These are phyloP conservation scores for Bufo bufo DNA, from an alignment of 2,113 vertebrate genomes.

Conservation along the genomic window DNA sequence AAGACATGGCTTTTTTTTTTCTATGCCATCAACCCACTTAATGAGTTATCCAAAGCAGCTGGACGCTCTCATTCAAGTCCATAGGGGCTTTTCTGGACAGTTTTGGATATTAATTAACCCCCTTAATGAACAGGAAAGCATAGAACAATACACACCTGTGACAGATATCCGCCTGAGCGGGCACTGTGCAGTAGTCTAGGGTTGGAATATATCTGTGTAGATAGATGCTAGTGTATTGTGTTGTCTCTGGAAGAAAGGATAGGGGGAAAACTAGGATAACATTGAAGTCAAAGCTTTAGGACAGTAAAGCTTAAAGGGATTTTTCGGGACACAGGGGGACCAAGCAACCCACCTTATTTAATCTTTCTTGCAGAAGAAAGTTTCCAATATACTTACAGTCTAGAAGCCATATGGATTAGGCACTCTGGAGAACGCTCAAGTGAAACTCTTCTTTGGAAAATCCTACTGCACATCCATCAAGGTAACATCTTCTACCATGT, in stretches of 20 bases:
- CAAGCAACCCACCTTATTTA: too few species aligned
- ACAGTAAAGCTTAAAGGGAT: too few species aligned
- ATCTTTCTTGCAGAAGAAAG: too few species aligned
- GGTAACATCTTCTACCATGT: too few species aligned
- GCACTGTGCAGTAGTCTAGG: not conserved
- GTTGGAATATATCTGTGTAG: not conserved
- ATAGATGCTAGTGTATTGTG: not conserved
- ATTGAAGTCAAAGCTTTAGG: too few species aligned
- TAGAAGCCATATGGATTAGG: too few species aligned
- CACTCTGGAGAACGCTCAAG: too few species aligned
- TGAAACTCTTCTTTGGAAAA: too few species aligned
- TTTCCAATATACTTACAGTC: too few species aligned
- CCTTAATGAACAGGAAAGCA: slow-evolving; percentile 17
- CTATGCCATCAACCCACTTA: slow-evolving; percentile 29
- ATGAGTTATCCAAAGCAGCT: slow-evolving; percentile 46
- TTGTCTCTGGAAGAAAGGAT: not conserved
- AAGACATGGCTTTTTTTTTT: slow-evolving; percentile 11
- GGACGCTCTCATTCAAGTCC: slow-evolving; percentile 30
- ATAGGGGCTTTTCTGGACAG: slow-evolving; percentile 13
- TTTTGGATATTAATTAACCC: slow-evolving; percentile 51
- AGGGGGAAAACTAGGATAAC: not conserved
- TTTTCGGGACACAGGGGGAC: not conserved
- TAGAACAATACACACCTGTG: slow-evolving; percentile 37
- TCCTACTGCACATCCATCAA: too few species aligned
- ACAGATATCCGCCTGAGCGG: not conserved